phyloP scores from a whole-genome alignment of 2,888 invertebrate genomes.

The Cataglyphis cursor region DNA sequence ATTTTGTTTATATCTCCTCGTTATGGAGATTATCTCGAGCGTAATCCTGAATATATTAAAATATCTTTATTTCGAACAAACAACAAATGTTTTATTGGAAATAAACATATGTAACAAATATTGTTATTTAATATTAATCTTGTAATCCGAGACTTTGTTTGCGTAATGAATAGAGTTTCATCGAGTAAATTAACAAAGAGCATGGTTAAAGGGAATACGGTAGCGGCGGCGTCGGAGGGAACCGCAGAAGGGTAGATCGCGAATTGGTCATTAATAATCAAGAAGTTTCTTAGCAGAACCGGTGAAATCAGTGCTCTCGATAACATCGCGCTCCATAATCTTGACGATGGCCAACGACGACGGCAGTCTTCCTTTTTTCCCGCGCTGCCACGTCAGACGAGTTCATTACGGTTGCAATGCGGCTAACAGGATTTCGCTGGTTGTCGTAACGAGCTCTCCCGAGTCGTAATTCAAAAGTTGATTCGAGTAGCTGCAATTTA shows the following conservation, averaged over 20 bases:
- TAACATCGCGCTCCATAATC: conserved; percentile 6
- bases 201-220: conserved; percentile 18
- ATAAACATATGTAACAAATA: background rate
- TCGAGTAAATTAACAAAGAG: conserved; percentile 4
- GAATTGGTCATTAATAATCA: conserved; percentile 41
- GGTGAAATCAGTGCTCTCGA: conserved; percentile 40
- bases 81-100: background rate
- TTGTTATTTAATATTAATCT: no score
- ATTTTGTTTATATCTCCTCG: background rate
- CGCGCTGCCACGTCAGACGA: conserved; percentile 61
- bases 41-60: background rate
- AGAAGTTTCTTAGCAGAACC: conserved; percentile 35
- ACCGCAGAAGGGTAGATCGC: conserved; percentile 7
- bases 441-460: conserved; percentile 75
- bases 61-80: background rate
- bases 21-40: background rate
- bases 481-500: conserved; percentile 79
- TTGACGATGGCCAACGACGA: conserved; percentile 18
- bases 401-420: conserved; percentile 74
- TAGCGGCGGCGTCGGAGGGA: background rate
- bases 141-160: background rate
- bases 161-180: background rate
- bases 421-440: conserved; percentile 73
- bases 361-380: conserved; percentile 58
- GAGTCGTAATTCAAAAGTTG: conserved; percentile 78